These are phyloP conservation scores for Microcebus murinus DNA, from an alignment of 2,113 vertebrate species.

Conservation along the genomic window DNA sequence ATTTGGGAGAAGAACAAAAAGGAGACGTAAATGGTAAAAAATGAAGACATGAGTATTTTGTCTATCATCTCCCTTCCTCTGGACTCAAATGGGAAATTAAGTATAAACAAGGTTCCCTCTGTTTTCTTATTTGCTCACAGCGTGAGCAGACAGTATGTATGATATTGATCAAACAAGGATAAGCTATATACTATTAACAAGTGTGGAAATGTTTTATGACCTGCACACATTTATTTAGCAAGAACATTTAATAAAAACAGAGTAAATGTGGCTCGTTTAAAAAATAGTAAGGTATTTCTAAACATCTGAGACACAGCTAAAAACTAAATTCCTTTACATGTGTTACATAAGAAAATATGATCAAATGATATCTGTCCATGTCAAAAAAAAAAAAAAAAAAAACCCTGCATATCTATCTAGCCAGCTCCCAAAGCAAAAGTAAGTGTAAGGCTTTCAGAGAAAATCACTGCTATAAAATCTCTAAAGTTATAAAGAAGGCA, in stretches of 20 bases:
- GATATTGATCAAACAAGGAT: neutral
- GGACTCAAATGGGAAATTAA: neutral
- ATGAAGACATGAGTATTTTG: neutral
- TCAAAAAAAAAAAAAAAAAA: neutral
- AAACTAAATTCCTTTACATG: neutral
- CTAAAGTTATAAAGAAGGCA: neutral
- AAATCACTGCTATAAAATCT: neutral
- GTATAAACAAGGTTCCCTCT: neutral
- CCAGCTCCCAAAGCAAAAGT: neutral
- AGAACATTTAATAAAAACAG: neutral
- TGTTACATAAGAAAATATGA: neutral
- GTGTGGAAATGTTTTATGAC: neutral
- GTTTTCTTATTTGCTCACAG: neutral
- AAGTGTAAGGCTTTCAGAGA: neutral
- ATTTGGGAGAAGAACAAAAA: neutral
- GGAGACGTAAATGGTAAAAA: neutral
- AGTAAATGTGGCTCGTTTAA: neutral
- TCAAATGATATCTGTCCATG: neutral
- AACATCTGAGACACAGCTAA: neutral
- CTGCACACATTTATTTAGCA: neutral
- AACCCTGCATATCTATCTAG: neutral
- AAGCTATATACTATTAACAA: neutral
- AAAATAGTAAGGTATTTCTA: neutral
- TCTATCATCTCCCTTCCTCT: neutral
- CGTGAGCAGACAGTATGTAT: neutral